Conservation (phyloP, 2,888 invertebrate genomes). For the Epistrophe eligans region DNA sequence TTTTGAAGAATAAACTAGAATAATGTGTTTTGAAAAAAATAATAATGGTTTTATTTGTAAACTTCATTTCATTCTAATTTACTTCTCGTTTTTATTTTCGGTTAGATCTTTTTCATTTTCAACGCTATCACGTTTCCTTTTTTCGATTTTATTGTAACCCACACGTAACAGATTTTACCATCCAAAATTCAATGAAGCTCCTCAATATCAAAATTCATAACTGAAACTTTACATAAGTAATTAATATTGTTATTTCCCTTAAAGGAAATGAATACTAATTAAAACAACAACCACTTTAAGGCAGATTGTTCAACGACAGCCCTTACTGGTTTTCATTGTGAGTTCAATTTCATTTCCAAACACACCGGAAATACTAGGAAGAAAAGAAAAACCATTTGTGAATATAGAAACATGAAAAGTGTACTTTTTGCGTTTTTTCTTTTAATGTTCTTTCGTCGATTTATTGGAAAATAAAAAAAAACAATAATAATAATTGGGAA, state of each 20-base stretch:
- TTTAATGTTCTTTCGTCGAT: slow-evolving; percentile 25
- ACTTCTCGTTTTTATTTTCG: no score
- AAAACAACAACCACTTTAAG: slow-evolving; percentile 37
- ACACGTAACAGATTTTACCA: slow-evolving; percentile 9
- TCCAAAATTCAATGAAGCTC: not conserved
- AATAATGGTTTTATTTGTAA: no score
- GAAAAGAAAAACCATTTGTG: slow-evolving; percentile 56
- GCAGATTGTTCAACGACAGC: slow-evolving; percentile 10
- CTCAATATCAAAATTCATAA: slow-evolving; percentile 9
- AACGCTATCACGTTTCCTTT: not conserved
- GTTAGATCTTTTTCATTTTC: not conserved
- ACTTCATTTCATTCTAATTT: no score
- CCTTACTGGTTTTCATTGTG: slow-evolving; percentile 52
- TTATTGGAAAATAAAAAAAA: slow-evolving; percentile 25
- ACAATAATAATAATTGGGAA: slow-evolving; percentile 62
- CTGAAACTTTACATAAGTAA: slow-evolving; percentile 39
- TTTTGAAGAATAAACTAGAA: no score
- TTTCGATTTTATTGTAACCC: not conserved
- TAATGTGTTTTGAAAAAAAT: no score
- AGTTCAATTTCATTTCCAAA: slow-evolving; percentile 60
- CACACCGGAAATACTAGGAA: slow-evolving; percentile 68
- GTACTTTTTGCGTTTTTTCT: slow-evolving; percentile 29
- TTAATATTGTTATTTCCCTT: slow-evolving; percentile 68
- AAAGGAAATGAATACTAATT: slow-evolving; percentile 71
- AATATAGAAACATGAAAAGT: slow-evolving; percentile 63